phyloP scores from a whole-genome alignment of 1,140 invertebrate genomes.

The Cydia strobilella region DNA sequence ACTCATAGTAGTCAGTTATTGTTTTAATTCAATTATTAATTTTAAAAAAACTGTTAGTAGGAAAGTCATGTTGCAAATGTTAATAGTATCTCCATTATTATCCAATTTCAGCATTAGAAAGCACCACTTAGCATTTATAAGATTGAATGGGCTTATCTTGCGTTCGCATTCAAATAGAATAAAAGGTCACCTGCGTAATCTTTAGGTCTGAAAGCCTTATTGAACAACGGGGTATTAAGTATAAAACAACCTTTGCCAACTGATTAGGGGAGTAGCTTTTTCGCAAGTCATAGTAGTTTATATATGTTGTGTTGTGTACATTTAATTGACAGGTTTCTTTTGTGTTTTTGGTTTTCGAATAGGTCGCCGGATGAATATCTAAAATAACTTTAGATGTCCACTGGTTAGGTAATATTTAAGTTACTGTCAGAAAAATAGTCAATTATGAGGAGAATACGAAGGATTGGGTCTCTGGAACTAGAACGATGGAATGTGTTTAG shows the following conservation, averaged over 20 bases:
- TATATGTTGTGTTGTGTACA: not conserved
- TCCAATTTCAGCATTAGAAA: conserved; percentile 10
- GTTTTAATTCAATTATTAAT: no score
- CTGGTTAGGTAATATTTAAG: no score
- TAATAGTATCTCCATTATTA: not conserved
- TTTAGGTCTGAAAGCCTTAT: conserved; percentile 6
- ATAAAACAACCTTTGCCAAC: conserved; percentile 4
- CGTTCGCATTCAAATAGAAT: conserved; percentile 1
- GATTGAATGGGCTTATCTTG: conserved; percentile 15
- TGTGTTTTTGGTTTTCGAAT: no score
- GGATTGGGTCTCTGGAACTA: no score
- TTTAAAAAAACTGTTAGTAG: no score
- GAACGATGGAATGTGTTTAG: no score
- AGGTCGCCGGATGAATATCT: no score
- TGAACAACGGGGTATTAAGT: conserved; percentile 7
- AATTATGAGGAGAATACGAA: no score
- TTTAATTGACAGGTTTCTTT: no score
- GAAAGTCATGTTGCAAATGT: not conserved
- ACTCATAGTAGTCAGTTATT: no score
- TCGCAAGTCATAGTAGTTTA: not conserved
- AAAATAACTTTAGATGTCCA: no score
- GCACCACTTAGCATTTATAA: conserved; percentile 18
- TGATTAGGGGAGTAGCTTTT: conserved; percentile 14
- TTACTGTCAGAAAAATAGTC: no score
- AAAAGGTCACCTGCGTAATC: conserved; percentile 13